These are phyloP conservation scores for Lepidocyrtoides sp. DNA, from an alignment of 2,888 invertebrate species.

Conservation along the genomic window DNA sequence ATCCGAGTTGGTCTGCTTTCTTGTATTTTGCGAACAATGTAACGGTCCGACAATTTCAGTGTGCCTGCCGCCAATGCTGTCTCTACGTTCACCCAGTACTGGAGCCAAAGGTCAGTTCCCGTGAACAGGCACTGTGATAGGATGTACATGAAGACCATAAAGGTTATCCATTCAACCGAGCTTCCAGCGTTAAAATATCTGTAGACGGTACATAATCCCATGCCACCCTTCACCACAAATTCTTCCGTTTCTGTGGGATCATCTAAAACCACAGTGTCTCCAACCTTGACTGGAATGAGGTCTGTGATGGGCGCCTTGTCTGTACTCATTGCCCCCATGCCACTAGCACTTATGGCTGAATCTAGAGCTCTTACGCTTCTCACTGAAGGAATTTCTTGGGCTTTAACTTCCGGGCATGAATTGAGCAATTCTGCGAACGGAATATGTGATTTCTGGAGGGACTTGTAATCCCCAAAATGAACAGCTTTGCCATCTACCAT, in stretches of 20 bases:
- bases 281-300: constrained; percentile 1
- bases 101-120: constrained; percentile 92
- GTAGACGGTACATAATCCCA: constrained; percentile 89
- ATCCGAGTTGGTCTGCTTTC: constrained; percentile 77
- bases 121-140: constrained; percentile 91
- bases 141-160: constrained; percentile 89
- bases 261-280: constrained; percentile 1
- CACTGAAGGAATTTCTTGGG: not conserved
- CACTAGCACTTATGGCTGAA: not conserved
- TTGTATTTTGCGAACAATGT: not conserved
- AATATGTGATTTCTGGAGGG: constrained; percentile 91
- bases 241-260: constrained; percentile 61
- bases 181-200: constrained; percentile 92
- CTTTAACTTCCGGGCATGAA: not conserved
- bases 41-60: not conserved
- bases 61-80: not conserved
- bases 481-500: constrained; percentile 75
- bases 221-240: constrained; percentile 86
- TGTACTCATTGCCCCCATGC: not conserved
- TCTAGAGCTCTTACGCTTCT: not conserved
- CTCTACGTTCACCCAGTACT: constrained; percentile 87
- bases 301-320: not conserved
- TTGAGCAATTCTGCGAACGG: constrained; percentile 91
- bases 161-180: constrained; percentile 88
- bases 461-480: constrained; percentile 87